Evolutionary conservation across 2,113 vertebrate genomes (phyloP).

Genomic region (Leucosticte australis): DNA sequence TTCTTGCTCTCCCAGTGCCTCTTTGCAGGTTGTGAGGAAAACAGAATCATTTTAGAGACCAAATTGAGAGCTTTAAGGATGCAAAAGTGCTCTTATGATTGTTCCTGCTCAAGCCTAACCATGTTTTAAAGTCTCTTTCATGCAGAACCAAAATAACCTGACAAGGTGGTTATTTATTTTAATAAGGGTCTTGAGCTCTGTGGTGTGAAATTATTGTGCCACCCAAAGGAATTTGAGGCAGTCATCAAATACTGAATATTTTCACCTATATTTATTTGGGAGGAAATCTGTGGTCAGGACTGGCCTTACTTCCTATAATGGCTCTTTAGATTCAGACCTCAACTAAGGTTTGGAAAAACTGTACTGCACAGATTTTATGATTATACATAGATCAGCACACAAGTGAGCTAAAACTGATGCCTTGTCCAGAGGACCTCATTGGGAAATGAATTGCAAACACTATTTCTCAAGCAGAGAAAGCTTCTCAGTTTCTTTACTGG

Average conservation of each 20-base stretch:
- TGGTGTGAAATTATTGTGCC: constrained; percentile 15
- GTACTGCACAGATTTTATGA: background rate
- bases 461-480: background rate
- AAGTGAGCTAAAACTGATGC: background rate
- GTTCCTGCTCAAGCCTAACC: background rate
- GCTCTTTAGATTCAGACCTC: constrained; percentile 16
- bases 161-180: background rate
- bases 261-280: constrained; percentile 21
- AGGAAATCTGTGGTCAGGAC: constrained; percentile 44
- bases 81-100: background rate
- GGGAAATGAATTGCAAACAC: background rate
- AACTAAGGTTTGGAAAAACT: background rate
- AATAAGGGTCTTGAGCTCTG: background rate
- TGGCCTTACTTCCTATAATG: constrained; percentile 7
- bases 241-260: background rate
- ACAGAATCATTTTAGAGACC: background rate
- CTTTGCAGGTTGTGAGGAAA: background rate
- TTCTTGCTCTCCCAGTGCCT: background rate
- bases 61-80: background rate
- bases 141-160: background rate
- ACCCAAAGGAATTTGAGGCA: background rate
- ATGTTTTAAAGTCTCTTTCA: background rate
- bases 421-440: background rate
- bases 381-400: background rate
- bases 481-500: background rate